Evolutionary conservation across 2,888 invertebrate species (phyloP), one percentile per base, ranked within the genome.

Genomic region (Chesias legatella): DNA sequence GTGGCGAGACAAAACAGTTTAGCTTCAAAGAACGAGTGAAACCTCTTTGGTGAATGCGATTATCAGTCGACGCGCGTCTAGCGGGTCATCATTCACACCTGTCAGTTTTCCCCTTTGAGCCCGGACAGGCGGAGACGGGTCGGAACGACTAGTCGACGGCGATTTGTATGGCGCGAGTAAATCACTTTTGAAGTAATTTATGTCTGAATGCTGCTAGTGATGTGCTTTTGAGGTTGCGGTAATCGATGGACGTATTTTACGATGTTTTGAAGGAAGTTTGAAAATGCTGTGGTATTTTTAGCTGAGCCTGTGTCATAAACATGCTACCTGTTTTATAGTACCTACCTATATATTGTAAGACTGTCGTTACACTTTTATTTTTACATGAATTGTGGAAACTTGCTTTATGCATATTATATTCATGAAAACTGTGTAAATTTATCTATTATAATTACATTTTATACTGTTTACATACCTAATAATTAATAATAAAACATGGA

Each of bases 121-220:
- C 43, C 58, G 47, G 69, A 68, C 74, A 63, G 63, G 67, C 73
- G 73, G 71, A 72, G 78, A 70, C 78, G 71, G 73, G 74, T 66
- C 69, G 69, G 71, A 63, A 65, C 67, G 74, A 71, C 76, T 75
- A 76, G 79, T 73, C 76, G 63, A 67, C 70, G 67, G 67, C 76
- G 73, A 70, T 81, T 82, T 81, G 80, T 80, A 78, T 75, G 67
- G 74, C 69, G 69, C 51, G 69, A 80, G 79, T 84, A 84, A 84
- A 84, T 85, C 82, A 84, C 82, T 82, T 80, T 73, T 80, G 77
- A 78, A 79, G 81, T 84, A 82, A 84, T 85, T 82, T 84, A 84
- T 79, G 80, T 74, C 58, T 57, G 58, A 62, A 53, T 56, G 60
- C 45, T 48, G 53, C 53, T 73, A 82, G 82, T 72, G 82, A 62